Conservation (phyloP, 2,888 invertebrate species). For the Andrena marginata region DNA sequence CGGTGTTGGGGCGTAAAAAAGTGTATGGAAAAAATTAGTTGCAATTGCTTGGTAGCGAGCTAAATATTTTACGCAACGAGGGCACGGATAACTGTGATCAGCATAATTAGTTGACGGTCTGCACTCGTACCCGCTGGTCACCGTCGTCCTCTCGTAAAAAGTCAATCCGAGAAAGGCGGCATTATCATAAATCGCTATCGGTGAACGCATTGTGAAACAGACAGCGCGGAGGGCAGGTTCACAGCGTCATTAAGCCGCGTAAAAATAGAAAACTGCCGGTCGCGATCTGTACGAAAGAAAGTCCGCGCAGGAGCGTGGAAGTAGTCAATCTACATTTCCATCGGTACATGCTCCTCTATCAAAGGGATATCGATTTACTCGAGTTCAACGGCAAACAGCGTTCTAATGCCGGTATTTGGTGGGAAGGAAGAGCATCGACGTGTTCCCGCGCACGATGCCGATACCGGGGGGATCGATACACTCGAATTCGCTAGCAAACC, state of each 20-base stretch:
- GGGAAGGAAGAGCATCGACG: conserved; percentile 18
- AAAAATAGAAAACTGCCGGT: conserved; percentile 18
- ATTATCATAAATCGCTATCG: conserved; percentile 53
- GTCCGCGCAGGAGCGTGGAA: conserved; percentile 12
- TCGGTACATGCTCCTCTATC: conserved; percentile 16
- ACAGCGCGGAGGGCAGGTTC: conserved; percentile 35
- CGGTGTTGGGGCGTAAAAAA: conserved; percentile 34
- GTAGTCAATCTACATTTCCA: conserved; percentile 28
- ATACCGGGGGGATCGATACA: conserved; percentile 30
- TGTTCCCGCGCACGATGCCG: not conserved
- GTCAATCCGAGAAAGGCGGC: conserved; percentile 39
- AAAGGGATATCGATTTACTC: conserved; percentile 55
- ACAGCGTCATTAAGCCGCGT: conserved; percentile 16
- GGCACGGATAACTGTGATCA: conserved; percentile 41
- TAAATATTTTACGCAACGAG: conserved; percentile 60
- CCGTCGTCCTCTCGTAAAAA: conserved; percentile 33
- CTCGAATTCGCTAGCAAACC: conserved; percentile 54
- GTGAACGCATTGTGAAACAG: conserved; percentile 28
- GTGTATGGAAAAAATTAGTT: not conserved
- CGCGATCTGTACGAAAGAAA: not conserved
- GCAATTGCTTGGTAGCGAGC: conserved; percentile 26
- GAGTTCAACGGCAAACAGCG: conserved; percentile 50
- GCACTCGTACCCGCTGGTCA: not conserved
- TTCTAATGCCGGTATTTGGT: conserved; percentile 25
- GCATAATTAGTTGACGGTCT: conserved; percentile 42